These are phyloP conservation scores for Drosophila suboccidentalis DNA, from an alignment of 2,888 invertebrate genomes.

Conservation along the genomic window DNA sequence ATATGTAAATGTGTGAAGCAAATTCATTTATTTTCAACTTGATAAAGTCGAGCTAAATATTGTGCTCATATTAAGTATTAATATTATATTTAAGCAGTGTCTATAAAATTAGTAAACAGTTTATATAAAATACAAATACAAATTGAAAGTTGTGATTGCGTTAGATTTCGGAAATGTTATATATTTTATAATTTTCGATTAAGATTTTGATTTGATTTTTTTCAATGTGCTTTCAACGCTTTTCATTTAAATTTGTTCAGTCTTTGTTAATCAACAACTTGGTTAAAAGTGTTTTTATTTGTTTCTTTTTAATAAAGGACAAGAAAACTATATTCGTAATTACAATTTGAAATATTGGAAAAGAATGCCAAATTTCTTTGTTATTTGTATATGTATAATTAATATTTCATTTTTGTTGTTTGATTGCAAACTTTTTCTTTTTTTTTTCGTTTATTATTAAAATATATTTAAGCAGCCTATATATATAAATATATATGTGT, in stretches of 20 bases:
- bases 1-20: conserved; percentile 32
- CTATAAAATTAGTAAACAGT: conserved; percentile 64
- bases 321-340: conserved; percentile 26
- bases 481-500: conserved; percentile 17
- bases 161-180: conserved; percentile 38
- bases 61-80: conserved; percentile 36
- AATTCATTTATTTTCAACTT: conserved; percentile 39
- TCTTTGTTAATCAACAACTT: conserved; percentile 74
- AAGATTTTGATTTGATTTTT: neutral
- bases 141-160: conserved; percentile 31
- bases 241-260: conserved; percentile 71
- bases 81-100: conserved; percentile 60
- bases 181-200: conserved; percentile 19
- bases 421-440: conserved; percentile 11
- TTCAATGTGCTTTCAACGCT: conserved; percentile 33
- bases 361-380: conserved; percentile 33
- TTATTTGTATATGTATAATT: conserved; percentile 32
- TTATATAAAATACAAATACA: conserved; percentile 65
- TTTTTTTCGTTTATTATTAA: conserved; percentile 59
- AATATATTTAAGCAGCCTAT: conserved; percentile 44
- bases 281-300: conserved; percentile 54
- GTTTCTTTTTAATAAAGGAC: conserved; percentile 34
- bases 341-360: conserved; percentile 25
- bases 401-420: conserved; percentile 44
- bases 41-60: conserved; percentile 32